Evolutionary conservation across 2,888 invertebrate species (phyloP).

Genomic region (Rhaphigaster nebulosa): DNA sequence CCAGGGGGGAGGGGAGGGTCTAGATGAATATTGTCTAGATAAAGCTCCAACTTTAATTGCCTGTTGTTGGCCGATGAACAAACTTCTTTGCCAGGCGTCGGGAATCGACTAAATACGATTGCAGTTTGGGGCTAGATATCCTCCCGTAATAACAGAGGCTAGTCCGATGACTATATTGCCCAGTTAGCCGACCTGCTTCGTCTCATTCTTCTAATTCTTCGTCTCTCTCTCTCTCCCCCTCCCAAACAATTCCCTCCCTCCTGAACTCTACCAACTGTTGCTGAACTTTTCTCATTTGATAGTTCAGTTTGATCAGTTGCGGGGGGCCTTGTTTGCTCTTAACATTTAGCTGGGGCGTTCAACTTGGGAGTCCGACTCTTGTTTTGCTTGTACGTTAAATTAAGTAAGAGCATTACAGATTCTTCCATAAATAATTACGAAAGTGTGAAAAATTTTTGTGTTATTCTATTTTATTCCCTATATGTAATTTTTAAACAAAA

Average conservation of each 20-base stretch:
- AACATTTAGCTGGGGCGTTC: background rate
- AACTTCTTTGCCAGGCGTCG: constrained; percentile 23
- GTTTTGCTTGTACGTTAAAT: background rate
- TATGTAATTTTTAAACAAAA: no score
- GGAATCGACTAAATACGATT: constrained; percentile 13
- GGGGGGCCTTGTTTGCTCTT: background rate
- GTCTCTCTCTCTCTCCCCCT: background rate
- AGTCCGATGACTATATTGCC: background rate
- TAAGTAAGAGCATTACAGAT: background rate
- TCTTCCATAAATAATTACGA: background rate
- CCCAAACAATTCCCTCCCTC: background rate
- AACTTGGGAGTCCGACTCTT: background rate
- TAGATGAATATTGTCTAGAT: constrained; percentile 4
- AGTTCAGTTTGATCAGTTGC: constrained; percentile 16
- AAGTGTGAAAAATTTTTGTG: background rate
- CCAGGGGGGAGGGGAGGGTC: background rate
- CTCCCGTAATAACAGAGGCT: background rate
- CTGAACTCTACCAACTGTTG: constrained; percentile 7
- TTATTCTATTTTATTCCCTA: no score
- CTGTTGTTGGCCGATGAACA: constrained; percentile 9
- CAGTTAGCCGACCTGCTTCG: background rate
- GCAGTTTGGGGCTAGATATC: background rate
- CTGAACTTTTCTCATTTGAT: constrained; percentile 35
- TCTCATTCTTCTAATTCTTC: constrained; percentile 13
- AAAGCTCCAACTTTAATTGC: constrained; percentile 7